These are phyloP conservation scores for Rhagoletis zephyria DNA, from an alignment of 1,140 invertebrate species.

Conservation along the genomic window DNA sequence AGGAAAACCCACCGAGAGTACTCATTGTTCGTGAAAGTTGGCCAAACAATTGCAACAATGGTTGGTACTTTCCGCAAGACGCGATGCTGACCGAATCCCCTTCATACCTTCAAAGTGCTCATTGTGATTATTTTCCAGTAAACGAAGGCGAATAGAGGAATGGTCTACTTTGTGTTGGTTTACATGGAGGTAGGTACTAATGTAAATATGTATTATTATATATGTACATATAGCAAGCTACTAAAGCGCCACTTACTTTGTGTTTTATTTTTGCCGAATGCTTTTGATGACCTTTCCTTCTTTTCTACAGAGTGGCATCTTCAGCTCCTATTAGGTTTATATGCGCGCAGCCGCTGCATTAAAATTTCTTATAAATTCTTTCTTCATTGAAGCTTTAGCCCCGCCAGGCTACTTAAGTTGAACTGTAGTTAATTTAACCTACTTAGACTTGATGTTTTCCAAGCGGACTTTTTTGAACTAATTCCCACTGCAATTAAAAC, in stretches of 20 bases:
- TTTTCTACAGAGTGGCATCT: not conserved
- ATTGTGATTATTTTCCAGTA: not conserved
- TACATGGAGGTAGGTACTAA: not conserved
- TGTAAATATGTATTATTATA: not conserved
- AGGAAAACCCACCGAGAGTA: not conserved
- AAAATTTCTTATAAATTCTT: not conserved
- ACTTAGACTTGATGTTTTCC: not conserved
- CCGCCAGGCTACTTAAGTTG: not conserved
- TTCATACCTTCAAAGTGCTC: not conserved
- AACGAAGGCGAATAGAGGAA: not conserved
- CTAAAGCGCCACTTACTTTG: not conserved
- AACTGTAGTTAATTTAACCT: not conserved
- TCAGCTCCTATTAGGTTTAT: not conserved
- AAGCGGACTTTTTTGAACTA: not conserved
- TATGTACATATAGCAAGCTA: too few species aligned
- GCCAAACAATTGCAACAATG: not conserved
- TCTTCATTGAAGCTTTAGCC: not conserved
- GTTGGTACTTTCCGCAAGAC: not conserved
- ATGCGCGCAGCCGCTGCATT: not conserved
- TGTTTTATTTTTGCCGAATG: not conserved
- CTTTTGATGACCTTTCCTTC: not conserved
- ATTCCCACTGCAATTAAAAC: constrained; percentile 16
- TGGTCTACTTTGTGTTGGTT: not conserved
- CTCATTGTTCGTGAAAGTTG: not conserved
- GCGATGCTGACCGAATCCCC: not conserved